A percentile compares a stretch with the other conserved stretches of the same genome.
phyloP scores from a whole-genome alignment of 2,888 invertebrate genomes.

The Drosophila borborema region DNA sequence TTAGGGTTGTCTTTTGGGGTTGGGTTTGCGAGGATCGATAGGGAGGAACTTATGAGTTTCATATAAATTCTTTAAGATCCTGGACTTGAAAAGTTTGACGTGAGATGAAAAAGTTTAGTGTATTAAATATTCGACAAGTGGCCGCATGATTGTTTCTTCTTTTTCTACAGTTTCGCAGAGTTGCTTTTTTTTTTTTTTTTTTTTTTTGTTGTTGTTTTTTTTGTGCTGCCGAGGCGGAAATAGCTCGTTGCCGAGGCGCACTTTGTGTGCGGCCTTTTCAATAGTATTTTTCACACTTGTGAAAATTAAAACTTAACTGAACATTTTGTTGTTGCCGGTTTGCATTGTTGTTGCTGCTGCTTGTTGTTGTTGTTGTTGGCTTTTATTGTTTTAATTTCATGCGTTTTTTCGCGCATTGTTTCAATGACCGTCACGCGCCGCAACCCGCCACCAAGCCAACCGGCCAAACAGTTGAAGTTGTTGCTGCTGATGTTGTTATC shows the following conservation, averaged over 20 bases:
- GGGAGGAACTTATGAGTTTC: too few relatives aligned
- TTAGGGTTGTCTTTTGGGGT: too few relatives aligned
- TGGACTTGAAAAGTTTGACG: background rate
- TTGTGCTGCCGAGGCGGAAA: slow-evolving; percentile 55
- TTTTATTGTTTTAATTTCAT: slow-evolving; percentile 78
- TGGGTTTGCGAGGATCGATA: too few relatives aligned
- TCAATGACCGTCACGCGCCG: slow-evolving; percentile 76
- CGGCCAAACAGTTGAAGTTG: slow-evolving; percentile 45
- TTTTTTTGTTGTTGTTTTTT: slow-evolving; percentile 10
- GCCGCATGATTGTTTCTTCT: slow-evolving; percentile 4
- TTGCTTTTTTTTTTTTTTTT: background rate
- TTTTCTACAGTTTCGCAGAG: slow-evolving; percentile 13
- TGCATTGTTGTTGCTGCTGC: slow-evolving; percentile 18
- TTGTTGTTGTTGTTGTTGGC: slow-evolving; percentile 36
- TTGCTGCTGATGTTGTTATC: slow-evolving; percentile 9
- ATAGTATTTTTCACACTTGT: slow-evolving; percentile 76
- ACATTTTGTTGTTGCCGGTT: slow-evolving; percentile 56
- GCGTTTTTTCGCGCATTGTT: slow-evolving; percentile 77
- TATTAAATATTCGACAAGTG: slow-evolving; percentile 6
- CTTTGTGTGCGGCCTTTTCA: slow-evolving; percentile 65
- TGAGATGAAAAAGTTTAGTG: background rate
- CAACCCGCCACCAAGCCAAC: slow-evolving; percentile 50
- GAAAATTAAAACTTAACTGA: slow-evolving; percentile 78
- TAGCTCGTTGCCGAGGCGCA: slow-evolving; percentile 60
- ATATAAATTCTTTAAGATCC: background rate